Conservation (phyloP, 2,888 invertebrate species). For the Andrena minutula region DNA sequence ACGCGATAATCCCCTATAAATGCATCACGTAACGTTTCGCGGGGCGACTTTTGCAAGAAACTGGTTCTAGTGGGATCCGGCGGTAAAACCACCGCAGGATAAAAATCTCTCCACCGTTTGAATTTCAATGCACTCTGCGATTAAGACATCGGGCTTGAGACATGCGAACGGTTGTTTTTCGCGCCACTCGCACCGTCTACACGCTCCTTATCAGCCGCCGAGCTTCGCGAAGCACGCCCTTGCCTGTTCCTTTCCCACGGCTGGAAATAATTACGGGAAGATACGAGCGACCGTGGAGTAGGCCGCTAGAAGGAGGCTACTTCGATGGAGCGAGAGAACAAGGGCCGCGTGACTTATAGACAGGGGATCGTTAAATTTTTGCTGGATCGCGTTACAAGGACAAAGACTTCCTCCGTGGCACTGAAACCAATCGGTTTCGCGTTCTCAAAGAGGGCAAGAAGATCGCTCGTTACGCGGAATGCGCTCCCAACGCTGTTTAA, state of each 20-base stretch:
- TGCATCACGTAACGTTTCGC: conserved; percentile 31
- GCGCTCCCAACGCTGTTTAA: background rate
- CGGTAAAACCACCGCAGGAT: conserved; percentile 22
- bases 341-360: conserved; percentile 1
- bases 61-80: conserved; percentile 39
- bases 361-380: conserved; percentile 8
- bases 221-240: conserved; percentile 17
- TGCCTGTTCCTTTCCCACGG: conserved; percentile 4
- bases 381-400: background rate
- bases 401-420: background rate
- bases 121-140: conserved; percentile 46
- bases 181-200: conserved; percentile 3
- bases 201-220: conserved; percentile 14
- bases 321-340: background rate
- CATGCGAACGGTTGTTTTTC: conserved; percentile 43
- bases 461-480: background rate
- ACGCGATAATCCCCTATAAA: conserved; percentile 52
- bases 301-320: too few species aligned
- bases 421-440: conserved; percentile 11
- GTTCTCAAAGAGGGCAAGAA: background rate
- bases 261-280: background rate
- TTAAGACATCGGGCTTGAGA: conserved; percentile 48
- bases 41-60: conserved; percentile 36
- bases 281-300: background rate
- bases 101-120: conserved; percentile 43